These are phyloP conservation scores for Gymnopithys bicolor DNA, from an alignment of 2,797 vertebrate species.

Conservation along the genomic window DNA sequence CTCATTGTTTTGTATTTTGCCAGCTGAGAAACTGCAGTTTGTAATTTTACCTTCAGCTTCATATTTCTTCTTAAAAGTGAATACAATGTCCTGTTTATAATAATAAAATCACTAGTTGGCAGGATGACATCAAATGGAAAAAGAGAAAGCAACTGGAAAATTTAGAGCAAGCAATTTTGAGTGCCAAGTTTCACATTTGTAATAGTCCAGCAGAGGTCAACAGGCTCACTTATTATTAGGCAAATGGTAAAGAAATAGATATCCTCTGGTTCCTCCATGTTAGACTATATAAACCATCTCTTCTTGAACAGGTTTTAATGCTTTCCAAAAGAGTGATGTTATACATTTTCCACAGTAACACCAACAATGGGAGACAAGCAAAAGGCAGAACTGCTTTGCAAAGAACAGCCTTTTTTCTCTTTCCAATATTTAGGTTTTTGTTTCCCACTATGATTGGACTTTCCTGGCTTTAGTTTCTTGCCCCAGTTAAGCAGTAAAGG, in stretches of 20 bases:
- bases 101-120: constrained; percentile 85
- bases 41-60: constrained; percentile 84
- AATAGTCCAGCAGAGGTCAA: constrained; percentile 80
- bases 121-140: constrained; percentile 79
- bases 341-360: constrained; percentile 64
- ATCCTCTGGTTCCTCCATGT: constrained; percentile 59
- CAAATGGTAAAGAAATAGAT: constrained; percentile 75
- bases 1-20: constrained; percentile 84
- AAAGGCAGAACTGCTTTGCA: constrained; percentile 60
- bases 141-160: constrained; percentile 83
- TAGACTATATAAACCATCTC: constrained; percentile 64
- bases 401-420: constrained; percentile 58
- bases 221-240: constrained; percentile 74
- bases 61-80: constrained; percentile 84
- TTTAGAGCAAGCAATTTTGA: constrained; percentile 83
- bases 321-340: constrained; percentile 66
- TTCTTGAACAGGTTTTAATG: constrained; percentile 28
- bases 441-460: constrained; percentile 75
- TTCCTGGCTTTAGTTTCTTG: constrained; percentile 74
- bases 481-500: constrained; percentile 76
- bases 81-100: constrained; percentile 86
- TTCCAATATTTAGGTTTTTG: constrained; percentile 75
- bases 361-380: constrained; percentile 65
- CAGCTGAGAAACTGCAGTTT: constrained; percentile 79
- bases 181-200: constrained; percentile 83